A percentile compares a stretch with the other conserved stretches of the same genome.
These are phyloP conservation scores for Gisinianus flammeolus DNA, from an alignment of 2,888 invertebrate species.

Conservation along the genomic window DNA sequence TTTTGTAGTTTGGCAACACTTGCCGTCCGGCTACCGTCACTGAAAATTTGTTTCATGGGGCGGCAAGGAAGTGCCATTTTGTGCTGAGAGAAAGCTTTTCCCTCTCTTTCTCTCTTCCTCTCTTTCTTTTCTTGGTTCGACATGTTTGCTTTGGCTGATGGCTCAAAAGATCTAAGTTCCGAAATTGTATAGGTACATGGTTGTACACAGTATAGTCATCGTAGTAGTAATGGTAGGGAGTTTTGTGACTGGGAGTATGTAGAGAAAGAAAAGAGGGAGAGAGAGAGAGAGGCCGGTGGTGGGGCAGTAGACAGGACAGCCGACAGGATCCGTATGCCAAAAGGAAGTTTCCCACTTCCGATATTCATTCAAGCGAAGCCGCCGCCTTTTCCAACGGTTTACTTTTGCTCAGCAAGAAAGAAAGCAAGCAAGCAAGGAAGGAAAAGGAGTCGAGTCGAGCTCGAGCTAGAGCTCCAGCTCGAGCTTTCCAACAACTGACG, in stretches of 20 bases:
- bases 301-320: slow-evolving; percentile 36
- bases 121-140: slow-evolving; percentile 24
- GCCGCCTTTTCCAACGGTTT: not conserved
- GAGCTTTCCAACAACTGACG: not conserved
- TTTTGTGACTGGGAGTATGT: not conserved
- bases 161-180: no score
- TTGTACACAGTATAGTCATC: no score
- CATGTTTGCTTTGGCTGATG: no score
- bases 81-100: not conserved
- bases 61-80: slow-evolving; percentile 6
- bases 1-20: slow-evolving; percentile 9
- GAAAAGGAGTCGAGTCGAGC: no score
- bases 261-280: not conserved
- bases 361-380: slow-evolving; percentile 24
- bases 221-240: slow-evolving; percentile 14
- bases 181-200: no score
- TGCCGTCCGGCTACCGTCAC: slow-evolving; percentile 3
- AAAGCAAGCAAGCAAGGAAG: no score
- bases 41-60: not conserved
- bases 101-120: slow-evolving; percentile 26
- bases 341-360: slow-evolving; percentile 38
- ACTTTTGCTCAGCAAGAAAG: not conserved
- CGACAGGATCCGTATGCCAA: slow-evolving; percentile 31
- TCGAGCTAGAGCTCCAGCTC: not conserved
- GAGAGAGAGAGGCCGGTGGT: not conserved